Base-by-base conservation (phyloP, 2,797 vertebrate genomes). In the Argyrosomus regius region DNA sequence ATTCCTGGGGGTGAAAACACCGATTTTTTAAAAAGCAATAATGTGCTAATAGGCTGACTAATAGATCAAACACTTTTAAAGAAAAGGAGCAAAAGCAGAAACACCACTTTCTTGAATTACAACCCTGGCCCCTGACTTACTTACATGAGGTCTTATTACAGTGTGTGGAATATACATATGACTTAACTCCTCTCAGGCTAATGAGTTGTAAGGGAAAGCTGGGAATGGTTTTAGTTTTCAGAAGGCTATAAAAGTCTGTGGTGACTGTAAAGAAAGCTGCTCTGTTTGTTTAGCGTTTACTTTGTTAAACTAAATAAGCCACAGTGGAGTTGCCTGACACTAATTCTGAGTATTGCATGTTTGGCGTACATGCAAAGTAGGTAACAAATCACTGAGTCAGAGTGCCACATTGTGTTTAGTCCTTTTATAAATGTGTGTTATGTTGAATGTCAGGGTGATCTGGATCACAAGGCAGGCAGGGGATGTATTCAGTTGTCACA, bases 401-500 rank as follows among this genome's bases (percentile, higher is more conserved):
- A 35, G 48, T 35, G 17, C 24, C 12, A 13, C 24, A n/a, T 39
- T 52, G 57, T 61, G 39, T 70, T 74, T 46, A 18, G 22, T 39
- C 3, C n/a, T 73, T 65, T 45, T 16, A 58, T 5, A 71, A 24
- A 18, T 1, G 7, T 50, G 12, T 16, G 14, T 60, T 53, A n/a
- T n/a, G 2, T 45, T 64, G 31, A 74, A 58, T 50, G 22, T 9
- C 35, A 28, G 10, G 5, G 2, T 56, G 26, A 69, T 45, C 63
- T 68, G 46, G 20, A 82, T 69, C 68, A 65, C 48, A 74, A 24
- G 17, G 20, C n/a, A 49, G 22, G n/a, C 60, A 67, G 16, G 6
- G 14, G 46, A 31, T 50, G 20, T 24, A 18, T 59, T 28, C 8
- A 28, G 45, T 22, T 43, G 10, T 60, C 54, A 62, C 22, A 63